A percentile compares a stretch with the other conserved stretches of the same genome.
phyloP scores from a whole-genome alignment of 1,140 invertebrate species.

The Macrobrachium rosenbergii region DNA sequence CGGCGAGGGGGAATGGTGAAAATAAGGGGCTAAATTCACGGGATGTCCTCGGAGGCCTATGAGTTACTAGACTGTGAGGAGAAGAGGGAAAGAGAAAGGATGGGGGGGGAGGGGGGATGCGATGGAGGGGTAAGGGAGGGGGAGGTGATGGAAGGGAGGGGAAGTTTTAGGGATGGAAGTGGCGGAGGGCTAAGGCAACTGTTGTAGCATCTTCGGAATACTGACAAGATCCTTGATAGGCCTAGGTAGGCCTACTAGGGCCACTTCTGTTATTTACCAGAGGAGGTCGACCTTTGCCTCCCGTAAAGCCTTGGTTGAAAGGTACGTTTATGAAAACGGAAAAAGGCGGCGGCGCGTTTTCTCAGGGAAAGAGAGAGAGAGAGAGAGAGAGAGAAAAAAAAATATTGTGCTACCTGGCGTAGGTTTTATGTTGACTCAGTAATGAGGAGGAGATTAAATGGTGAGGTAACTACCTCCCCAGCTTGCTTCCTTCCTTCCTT shows the following conservation, averaged over 20 bases:
- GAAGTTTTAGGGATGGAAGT: too few relatives aligned
- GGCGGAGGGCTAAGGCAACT: not conserved
- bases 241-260: slow-evolving; percentile 4
- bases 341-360: too few relatives aligned
- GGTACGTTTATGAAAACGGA: too few relatives aligned
- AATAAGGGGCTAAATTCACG: slow-evolving; percentile 18
- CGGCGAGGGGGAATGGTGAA: slow-evolving; percentile 3
- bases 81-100: not conserved
- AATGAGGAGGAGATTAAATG: slow-evolving; percentile 6
- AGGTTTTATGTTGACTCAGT: too few relatives aligned
- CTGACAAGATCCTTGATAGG: slow-evolving; percentile 14
- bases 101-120: too few relatives aligned
- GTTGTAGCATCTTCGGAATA: slow-evolving; percentile 11
- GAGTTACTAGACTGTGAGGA: slow-evolving; percentile 7
- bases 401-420: not conserved
- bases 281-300: not conserved
- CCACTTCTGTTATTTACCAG: not conserved
- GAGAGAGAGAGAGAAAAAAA: not conserved
- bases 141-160: too few relatives aligned
- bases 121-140: too few relatives aligned
- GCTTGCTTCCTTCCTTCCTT: not conserved
- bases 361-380: not conserved
- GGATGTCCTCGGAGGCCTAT: slow-evolving; percentile 9
- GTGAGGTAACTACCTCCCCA: not conserved
- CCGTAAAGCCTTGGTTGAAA: too few relatives aligned